phyloP scores from a whole-genome alignment of 2,113 vertebrate genomes.

The Bostrychus sinensis region DNA sequence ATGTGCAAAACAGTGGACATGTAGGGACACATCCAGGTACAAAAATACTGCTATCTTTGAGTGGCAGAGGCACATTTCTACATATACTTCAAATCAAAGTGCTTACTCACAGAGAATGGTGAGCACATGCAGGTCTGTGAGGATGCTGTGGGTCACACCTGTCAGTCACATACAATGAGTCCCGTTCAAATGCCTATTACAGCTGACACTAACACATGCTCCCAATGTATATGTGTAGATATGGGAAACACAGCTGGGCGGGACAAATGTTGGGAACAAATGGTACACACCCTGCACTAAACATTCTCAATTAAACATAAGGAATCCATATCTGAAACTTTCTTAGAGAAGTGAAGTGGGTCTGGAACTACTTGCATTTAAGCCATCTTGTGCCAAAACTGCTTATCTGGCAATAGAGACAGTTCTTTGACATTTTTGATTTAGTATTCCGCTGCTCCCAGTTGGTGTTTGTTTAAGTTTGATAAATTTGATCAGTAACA shows the following conservation, averaged over 20 bases:
- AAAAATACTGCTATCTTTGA: constrained; percentile 25
- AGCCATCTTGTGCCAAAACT: no score
- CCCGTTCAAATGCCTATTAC: constrained; percentile 46
- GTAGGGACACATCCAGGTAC: background rate
- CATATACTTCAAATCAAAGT: constrained; percentile 40
- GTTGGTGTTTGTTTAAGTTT: no score
- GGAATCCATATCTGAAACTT: no score
- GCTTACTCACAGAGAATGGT: constrained; percentile 32
- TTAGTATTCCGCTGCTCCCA: no score
- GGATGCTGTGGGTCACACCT: constrained; percentile 58
- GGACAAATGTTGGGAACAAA: constrained; percentile 16
- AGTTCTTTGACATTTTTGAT: no score
- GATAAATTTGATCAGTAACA: no score
- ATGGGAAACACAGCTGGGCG: constrained; percentile 50
- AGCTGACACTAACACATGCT: constrained; percentile 65
- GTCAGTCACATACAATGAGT: constrained; percentile 64
- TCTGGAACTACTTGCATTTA: no score
- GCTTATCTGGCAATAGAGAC: no score
- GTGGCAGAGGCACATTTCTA: constrained; percentile 28
- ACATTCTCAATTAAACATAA: background rate
- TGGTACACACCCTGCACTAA: constrained; percentile 16
- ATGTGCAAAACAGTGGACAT: constrained; percentile 57
- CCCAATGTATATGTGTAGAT: constrained; percentile 33
- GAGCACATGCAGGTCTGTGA: constrained; percentile 28
- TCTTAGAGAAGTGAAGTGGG: no score